phyloP scores from a whole-genome alignment of 1,140 invertebrate species.

The Physella acuta region DNA sequence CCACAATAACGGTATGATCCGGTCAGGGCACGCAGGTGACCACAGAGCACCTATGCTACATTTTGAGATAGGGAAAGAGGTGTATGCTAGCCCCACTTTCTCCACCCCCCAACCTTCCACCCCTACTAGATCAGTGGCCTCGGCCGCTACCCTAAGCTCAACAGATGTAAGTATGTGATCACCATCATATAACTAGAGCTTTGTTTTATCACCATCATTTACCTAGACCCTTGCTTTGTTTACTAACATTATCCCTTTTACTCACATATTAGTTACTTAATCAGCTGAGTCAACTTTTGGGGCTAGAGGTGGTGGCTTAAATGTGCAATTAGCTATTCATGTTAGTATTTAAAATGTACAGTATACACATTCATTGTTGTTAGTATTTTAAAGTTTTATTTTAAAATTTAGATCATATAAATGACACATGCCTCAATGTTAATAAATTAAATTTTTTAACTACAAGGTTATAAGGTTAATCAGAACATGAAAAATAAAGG shows the following conservation, averaged over 20 bases:
- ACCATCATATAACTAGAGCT: not conserved
- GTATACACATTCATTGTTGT: too few species aligned
- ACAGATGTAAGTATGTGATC: slow-evolving; percentile 9
- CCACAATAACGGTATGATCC: not conserved
- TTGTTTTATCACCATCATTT: not conserved
- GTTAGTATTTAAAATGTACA: too few species aligned
- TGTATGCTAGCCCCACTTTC: not conserved
- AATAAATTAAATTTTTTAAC: too few species aligned
- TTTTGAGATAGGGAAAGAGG: not conserved
- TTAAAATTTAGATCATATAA: too few species aligned
- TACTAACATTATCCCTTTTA: not conserved
- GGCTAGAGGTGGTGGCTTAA: too few species aligned
- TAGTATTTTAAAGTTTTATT: too few species aligned
- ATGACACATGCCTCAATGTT: too few species aligned
- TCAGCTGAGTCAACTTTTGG: not conserved
- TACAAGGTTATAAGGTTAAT: too few species aligned
- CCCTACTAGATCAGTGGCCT: not conserved
- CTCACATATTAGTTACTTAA: not conserved
- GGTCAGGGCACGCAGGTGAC: not conserved
- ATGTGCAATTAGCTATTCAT: too few species aligned
- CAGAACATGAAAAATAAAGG: too few species aligned
- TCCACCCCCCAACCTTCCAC: not conserved
- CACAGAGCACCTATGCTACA: slow-evolving; percentile 6
- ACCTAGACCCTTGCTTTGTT: not conserved
- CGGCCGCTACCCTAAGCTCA: not conserved